Evolutionary conservation across 2,113 vertebrate genomes (phyloP).

Genomic region (Lasiurus cinereus): DNA sequence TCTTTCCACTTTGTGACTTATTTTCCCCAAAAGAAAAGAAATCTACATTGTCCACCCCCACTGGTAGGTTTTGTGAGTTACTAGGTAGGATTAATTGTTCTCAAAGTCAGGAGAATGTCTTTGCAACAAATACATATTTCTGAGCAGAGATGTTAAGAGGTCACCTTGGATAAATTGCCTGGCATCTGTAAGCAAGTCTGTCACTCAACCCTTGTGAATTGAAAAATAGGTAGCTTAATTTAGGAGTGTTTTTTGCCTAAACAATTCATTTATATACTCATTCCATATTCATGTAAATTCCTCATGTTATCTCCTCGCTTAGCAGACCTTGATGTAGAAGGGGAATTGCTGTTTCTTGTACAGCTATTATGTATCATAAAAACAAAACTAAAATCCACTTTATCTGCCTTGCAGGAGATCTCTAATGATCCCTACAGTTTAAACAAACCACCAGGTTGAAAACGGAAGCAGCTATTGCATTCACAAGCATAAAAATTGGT

Average conservation of each 20-base stretch:
- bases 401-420: constrained; percentile 17
- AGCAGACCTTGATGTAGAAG: not conserved
- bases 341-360: constrained; percentile 17
- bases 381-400: constrained; percentile 49
- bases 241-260: constrained; percentile 6
- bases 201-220: not conserved
- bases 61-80: not conserved
- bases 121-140: not conserved
- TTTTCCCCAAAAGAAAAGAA: constrained; percentile 20
- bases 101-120: not conserved
- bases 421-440: constrained; percentile 1
- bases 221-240: not conserved
- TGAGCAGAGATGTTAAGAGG: not conserved
- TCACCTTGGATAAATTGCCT: constrained; percentile 16
- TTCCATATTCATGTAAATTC: not conserved
- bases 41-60: not conserved
- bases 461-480: not conserved
- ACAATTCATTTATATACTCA: constrained; percentile 27
- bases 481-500: constrained; percentile 44
- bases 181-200: not conserved
- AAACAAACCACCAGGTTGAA: constrained; percentile 56
- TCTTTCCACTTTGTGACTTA: not conserved
- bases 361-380: not conserved
- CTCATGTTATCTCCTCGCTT: not conserved
- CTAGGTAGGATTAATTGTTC: not conserved